Percentiles rank a stretch among this genome's conserved stretches.
These are phyloP conservation scores for Syrrhaptes paradoxus DNA, from an alignment of 2,113 vertebrate genomes.

Conservation along the genomic window DNA sequence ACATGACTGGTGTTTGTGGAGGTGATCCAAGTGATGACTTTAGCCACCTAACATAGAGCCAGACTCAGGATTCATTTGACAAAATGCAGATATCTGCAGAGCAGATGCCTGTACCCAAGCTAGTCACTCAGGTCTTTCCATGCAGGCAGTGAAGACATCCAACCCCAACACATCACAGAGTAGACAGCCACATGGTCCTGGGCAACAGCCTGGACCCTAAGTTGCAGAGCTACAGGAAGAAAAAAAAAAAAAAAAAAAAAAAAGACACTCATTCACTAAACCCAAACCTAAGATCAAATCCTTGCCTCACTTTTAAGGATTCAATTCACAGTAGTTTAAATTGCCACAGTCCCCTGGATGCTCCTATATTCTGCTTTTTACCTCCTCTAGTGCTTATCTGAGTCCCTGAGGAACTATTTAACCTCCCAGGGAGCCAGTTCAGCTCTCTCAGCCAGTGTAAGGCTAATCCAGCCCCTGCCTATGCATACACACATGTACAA, in stretches of 20 bases:
- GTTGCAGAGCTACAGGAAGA: background rate
- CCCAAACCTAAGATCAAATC: background rate
- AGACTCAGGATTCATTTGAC: background rate
- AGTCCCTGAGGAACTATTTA: background rate
- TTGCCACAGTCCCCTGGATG: background rate
- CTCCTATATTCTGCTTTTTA: background rate
- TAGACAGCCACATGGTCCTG: background rate
- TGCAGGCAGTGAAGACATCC: background rate
- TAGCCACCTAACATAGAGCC: background rate
- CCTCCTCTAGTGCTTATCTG: background rate
- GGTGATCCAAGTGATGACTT: background rate
- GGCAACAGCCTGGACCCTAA: background rate
- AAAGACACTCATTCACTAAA: background rate
- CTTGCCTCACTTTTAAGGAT: background rate
- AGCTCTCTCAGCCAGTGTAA: background rate
- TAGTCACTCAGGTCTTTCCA: fast-evolving
- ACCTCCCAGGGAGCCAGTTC: background rate
- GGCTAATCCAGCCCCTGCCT: background rate
- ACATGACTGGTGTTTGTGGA: background rate
- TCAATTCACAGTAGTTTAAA: background rate
- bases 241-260: background rate
- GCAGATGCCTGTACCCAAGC: background rate
- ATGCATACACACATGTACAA: background rate
- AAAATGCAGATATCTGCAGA: conserved; percentile 17
- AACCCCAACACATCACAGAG: background rate